Evolutionary conservation across 2,113 vertebrate species (phyloP), one percentile per base, ranked within the genome.

Genomic region (Neopipo cinnamomea): DNA sequence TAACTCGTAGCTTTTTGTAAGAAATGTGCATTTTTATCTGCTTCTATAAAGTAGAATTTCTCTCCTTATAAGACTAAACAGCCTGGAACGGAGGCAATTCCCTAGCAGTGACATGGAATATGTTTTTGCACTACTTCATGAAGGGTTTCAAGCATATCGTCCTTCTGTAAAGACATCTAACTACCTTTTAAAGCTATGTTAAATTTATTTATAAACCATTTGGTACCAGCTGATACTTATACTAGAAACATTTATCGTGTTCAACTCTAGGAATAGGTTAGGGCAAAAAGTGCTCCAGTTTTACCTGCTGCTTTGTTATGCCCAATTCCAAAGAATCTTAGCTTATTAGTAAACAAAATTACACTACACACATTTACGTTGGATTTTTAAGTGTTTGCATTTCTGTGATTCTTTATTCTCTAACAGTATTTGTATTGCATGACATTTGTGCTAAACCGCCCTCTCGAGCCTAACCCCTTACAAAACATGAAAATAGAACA

Each of bases 121-220:
- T 14, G 3, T 21, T 95, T 79, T 30, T 62, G 37, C 44, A 85
- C 71, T 47, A 66, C 5, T 5, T 53, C n/a, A 42, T n/a, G 33
- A 91, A 89, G 52, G 33, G 35, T 89, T 85, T 91, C 53, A 85
- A 89, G 66, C 28, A 25, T n/a, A 12, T 1, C 59, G 15, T 47
- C 46, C 31, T 70, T 59, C 58, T 77, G 44, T 82, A 83, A 85
- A 83, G 50, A 76, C 59, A 79, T 62, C 6, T 46, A 53, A 56
- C 33, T 67, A 85, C 13, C 47, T 71, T 79, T 89, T 94, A 95
- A 96, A 96, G 82, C 91, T 95, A 52, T 24, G 18, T 66, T 74
- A 83, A 46, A 62, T 91, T 65, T 55, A 59, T 61, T 27, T 24
- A 62, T 84, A 53, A 91, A 50, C 59, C 46, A 72, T 94, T 91